Conservation (phyloP, 2,888 invertebrate genomes). For the Saturnia pavonia region DNA sequence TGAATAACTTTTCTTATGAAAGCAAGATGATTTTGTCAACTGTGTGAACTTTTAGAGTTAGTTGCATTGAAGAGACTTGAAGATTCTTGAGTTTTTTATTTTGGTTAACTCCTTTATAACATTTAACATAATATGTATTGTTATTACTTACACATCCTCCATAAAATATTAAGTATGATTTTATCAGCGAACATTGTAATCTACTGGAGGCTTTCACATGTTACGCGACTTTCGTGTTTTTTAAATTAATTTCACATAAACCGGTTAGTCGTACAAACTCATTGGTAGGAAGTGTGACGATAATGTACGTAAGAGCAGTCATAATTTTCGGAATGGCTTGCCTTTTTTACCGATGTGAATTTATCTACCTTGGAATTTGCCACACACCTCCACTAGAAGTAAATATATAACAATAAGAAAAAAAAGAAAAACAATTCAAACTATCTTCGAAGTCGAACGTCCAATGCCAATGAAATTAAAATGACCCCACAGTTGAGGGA, state of each 20-base stretch:
- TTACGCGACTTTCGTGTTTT: conserved; percentile 43
- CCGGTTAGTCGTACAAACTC: conserved; percentile 17
- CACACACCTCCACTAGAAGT: background rate
- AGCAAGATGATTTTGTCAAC: too few species aligned
- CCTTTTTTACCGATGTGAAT: background rate
- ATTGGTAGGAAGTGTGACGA: background rate
- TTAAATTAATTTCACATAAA: conserved; percentile 37
- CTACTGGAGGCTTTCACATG: conserved; percentile 40
- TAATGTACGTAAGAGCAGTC: background rate
- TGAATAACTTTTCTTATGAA: too few species aligned
- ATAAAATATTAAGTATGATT: conserved; percentile 28
- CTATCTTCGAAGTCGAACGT: too few species aligned
- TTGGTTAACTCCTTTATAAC: background rate
- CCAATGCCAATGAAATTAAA: too few species aligned
- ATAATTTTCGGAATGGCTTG: background rate
- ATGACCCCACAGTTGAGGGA: too few species aligned
- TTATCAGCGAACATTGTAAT: conserved; percentile 10
- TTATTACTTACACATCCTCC: conserved; percentile 31
- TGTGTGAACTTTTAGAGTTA: too few species aligned
- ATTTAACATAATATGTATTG: conserved; percentile 24
- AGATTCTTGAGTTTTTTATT: background rate
- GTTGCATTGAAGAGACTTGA: too few species aligned
- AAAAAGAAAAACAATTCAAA: too few species aligned
- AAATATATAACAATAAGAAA: too few species aligned
- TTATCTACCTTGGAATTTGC: background rate